phyloP scores from a whole-genome alignment of 23 tunicate species.

The Diplosoma virens region DNA sequence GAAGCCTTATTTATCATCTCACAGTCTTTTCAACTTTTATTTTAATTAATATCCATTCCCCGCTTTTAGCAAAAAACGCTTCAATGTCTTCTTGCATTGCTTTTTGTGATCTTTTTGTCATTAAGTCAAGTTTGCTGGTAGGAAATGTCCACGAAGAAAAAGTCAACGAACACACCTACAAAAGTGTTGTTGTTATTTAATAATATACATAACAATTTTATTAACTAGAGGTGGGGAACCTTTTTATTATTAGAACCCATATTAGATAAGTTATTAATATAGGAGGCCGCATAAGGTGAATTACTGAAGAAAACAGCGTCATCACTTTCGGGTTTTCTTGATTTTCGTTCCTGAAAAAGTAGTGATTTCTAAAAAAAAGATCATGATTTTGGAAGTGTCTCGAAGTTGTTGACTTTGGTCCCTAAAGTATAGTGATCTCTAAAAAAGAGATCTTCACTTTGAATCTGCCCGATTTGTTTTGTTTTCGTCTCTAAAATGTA shows the following conservation, averaged over 20 bases:
- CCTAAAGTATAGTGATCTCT: too few species aligned
- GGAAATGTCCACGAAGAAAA: constrained; percentile 55
- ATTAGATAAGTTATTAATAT: too few species aligned
- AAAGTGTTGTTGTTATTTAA: neutral
- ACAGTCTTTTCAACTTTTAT: constrained; percentile 21
- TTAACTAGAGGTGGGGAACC: too few species aligned
- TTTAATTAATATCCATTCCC: constrained; percentile 31
- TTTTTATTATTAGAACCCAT: too few species aligned
- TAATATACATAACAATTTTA: neutral
- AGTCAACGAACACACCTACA: constrained; percentile 40
- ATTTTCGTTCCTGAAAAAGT: too few species aligned
- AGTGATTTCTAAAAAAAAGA: too few species aligned
- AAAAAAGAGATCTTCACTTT: neutral
- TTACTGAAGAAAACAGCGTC: too few species aligned
- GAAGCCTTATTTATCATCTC: too few species aligned
- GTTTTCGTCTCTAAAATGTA: too few species aligned
- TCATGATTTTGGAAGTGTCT: neutral
- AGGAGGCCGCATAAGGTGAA: too few species aligned
- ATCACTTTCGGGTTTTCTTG: too few species aligned
- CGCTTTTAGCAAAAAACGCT: constrained; percentile 13
- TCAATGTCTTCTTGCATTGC: constrained; percentile 12
- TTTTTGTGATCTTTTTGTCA: constrained; percentile 2
- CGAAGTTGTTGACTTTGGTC: too few species aligned
- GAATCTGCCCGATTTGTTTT: neutral
- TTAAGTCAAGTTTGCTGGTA: constrained; percentile 20